Base-by-base conservation (phyloP, 2,797 vertebrate species). In the Pangasius larnaudii region DNA sequence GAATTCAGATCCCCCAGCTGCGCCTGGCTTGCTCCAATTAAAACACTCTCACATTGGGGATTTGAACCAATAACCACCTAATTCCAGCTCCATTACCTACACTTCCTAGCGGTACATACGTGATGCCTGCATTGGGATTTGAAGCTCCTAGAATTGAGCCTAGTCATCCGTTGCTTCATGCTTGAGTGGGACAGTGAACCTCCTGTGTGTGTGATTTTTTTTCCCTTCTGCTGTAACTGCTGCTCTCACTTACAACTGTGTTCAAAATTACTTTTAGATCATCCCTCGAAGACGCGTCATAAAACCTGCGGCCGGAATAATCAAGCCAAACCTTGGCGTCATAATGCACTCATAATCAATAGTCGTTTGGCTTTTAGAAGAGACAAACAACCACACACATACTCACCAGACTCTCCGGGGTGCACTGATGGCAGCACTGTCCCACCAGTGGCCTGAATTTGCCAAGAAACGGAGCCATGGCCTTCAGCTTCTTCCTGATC, bases 401-500 rank as follows among this genome's bases (percentile, higher is more conserved):
- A 82, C 96, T 97, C 89, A 99, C 98, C 96, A 98, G 95, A 93
- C 98, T 99, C 90, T 96, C 94, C 0, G 98, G 98, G 53, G 96
- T 97, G 91, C 98, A 99, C 89, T 94, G 96, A 91, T 97, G 97
- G 93, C 98, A 99, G 92, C 97, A 98, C 56, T 95, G 96, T 79
- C 96, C 95, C 18, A 96, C 93, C 42, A 90, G 74, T 0, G 97
- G 97, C 13, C 97, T 95, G 85, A 94, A 96, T 33, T 93, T 96
- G 74, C 97, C 96, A 92, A 97, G 93, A 87, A 96, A 96, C 0
- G 96, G 96, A 90, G 92, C 90, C 49, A 95, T 91, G 0, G 85
- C n/a, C 63, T 95, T 97, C 92, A 97, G 87, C 71, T 95, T 97
- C 91, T 90, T 95, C 92, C 91, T 95, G 74, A 96, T 94, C 92